Conservation (phyloP, 2,888 invertebrate genomes). For the Cerastis leucographa region DNA sequence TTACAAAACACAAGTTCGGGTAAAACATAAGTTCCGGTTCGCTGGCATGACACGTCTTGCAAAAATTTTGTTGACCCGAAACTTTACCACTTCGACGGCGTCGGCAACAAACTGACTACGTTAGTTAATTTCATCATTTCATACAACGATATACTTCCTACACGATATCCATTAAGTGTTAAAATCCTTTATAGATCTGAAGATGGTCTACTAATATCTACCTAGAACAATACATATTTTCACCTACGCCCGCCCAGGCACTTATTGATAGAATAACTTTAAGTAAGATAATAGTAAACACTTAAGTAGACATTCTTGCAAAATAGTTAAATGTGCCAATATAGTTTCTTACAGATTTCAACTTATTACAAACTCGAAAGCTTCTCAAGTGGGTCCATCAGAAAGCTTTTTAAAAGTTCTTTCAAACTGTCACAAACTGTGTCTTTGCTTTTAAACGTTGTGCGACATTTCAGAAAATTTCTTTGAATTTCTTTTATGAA, state of each 20-base stretch:
- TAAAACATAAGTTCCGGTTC: neutral
- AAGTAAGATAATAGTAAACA: neutral
- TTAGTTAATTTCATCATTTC: neutral
- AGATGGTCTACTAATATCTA: neutral
- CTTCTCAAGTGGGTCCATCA: conserved; percentile 20
- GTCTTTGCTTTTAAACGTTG: conserved; percentile 20
- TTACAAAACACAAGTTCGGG: too few relatives aligned
- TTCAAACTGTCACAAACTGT: conserved; percentile 40
- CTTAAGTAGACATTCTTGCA: neutral
- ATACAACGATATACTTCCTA: neutral
- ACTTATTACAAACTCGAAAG: conserved; percentile 20
- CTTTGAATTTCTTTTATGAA: conserved; percentile 2
- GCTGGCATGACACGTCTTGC: neutral
- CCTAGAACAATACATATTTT: neutral
- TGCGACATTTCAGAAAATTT: neutral
- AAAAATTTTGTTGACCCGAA: neutral
- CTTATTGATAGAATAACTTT: conserved; percentile 2
- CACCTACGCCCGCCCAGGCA: neutral
- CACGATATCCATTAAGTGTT: neutral
- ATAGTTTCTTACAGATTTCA: conserved; percentile 25
- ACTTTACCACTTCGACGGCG: neutral
- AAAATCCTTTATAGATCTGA: neutral
- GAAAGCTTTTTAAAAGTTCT: conserved; percentile 28
- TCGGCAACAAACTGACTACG: neutral
- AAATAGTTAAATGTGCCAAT: conserved; percentile 2